These are phyloP conservation scores for Chesias legatella DNA, from an alignment of 2,888 invertebrate genomes.

Conservation along the genomic window DNA sequence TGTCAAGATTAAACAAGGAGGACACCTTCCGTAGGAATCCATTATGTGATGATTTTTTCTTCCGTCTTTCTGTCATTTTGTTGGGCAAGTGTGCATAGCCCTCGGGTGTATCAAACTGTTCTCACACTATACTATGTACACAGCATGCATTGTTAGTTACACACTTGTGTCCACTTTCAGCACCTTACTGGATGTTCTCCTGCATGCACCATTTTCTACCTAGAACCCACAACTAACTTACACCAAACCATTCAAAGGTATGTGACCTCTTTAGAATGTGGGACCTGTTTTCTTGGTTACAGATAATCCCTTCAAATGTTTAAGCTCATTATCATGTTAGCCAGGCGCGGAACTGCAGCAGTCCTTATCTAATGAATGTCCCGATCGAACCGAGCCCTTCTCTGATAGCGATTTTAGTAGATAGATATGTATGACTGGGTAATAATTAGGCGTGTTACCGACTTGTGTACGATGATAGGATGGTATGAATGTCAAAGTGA, in stretches of 20 bases:
- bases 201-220: constrained; percentile 79
- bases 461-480: constrained; percentile 70
- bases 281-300: constrained; percentile 37
- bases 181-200: constrained; percentile 65
- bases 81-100: constrained; percentile 69
- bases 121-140: constrained; percentile 77
- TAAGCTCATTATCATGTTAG: constrained; percentile 72
- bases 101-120: constrained; percentile 52
- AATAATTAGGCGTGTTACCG: constrained; percentile 71
- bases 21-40: constrained; percentile 94
- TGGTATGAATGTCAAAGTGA: constrained; percentile 80
- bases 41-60: constrained; percentile 80
- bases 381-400: constrained; percentile 69
- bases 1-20: constrained; percentile 91
- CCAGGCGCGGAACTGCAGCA: constrained; percentile 60
- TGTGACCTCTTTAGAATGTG: constrained; percentile 43
- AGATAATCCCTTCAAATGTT: constrained; percentile 50
- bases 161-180: constrained; percentile 74
- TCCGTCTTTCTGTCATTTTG: constrained; percentile 80
- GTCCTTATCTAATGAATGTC: constrained; percentile 68
- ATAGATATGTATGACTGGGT: constrained; percentile 56
- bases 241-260: constrained; percentile 69
- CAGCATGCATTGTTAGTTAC: constrained; percentile 81
- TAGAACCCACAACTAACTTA: constrained; percentile 78
- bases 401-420: constrained; percentile 75